Evolutionary conservation across 2,888 invertebrate genomes (phyloP).

Genomic region (Sinodicranocentrus sp.): DNA sequence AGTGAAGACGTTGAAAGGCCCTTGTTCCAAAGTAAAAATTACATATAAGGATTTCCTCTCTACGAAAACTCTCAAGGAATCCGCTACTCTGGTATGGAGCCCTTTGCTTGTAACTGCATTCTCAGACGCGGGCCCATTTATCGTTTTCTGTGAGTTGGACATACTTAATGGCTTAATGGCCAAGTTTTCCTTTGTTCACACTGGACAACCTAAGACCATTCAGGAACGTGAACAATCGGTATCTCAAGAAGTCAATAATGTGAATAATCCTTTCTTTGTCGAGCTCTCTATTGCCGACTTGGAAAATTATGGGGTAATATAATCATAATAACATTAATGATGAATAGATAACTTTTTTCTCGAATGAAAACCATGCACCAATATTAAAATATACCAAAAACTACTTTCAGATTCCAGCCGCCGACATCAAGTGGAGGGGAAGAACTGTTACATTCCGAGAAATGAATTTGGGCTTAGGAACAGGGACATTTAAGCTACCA

Average conservation of each 20-base stretch:
- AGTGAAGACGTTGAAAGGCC: neutral
- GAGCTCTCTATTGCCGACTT: neutral
- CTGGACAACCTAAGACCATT: neutral
- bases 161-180: neutral
- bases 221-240: neutral
- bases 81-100: neutral
- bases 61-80: conserved; percentile 6
- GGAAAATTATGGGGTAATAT: no score
- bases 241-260: neutral
- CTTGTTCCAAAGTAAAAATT: neutral
- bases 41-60: conserved; percentile 13
- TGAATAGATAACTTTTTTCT: no score
- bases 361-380: no score
- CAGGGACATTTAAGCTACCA: neutral
- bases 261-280: no score
- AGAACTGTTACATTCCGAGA: neutral
- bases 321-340: no score
- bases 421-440: neutral
- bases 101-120: neutral
- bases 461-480: neutral
- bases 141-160: conserved; percentile 22
- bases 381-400: no score
- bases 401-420: neutral
- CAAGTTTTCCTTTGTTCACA: neutral
- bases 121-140: conserved; percentile 12